Percentiles rank a stretch among this genome's conserved stretches.
Evolutionary conservation across 2,888 invertebrate genomes (phyloP).

Genomic region (Stegophylla sp.): DNA sequence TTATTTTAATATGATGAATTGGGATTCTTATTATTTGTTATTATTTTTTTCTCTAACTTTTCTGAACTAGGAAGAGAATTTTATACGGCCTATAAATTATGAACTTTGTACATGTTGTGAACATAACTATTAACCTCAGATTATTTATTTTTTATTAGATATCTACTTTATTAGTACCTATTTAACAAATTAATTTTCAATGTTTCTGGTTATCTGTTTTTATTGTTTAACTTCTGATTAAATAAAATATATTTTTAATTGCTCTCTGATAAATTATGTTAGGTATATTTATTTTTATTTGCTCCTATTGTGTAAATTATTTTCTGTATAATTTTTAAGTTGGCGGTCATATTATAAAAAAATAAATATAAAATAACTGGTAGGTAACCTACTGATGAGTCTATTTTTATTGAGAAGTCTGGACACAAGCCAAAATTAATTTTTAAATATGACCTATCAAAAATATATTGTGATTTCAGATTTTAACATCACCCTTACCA

Average conservation of each 20-base stretch:
- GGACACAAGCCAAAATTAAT: constrained; percentile 28
- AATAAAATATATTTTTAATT: not conserved
- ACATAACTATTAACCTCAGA: not conserved
- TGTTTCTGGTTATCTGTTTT: constrained; percentile 30
- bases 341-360: constrained; percentile 43
- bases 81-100: not conserved
- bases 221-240: not conserved
- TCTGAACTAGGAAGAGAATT: not conserved
- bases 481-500: constrained; percentile 10
- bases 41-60: not conserved
- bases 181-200: not conserved
- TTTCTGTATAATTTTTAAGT: not conserved
- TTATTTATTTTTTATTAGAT: constrained; percentile 11
- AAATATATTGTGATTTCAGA: constrained; percentile 15
- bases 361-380: not conserved
- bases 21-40: not conserved
- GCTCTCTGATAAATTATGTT: not conserved
- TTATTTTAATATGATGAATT: not conserved
- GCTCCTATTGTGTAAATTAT: too few relatives aligned
- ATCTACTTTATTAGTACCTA: not conserved
- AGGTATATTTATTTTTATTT: too few relatives aligned
- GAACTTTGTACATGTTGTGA: constrained; percentile 29
- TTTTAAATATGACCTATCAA: constrained; percentile 41
- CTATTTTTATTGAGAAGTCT: constrained; percentile 42
- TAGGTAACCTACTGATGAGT: not conserved